Conservation (phyloP, 2,888 invertebrate species). For the Stramonita haemastoma region DNA sequence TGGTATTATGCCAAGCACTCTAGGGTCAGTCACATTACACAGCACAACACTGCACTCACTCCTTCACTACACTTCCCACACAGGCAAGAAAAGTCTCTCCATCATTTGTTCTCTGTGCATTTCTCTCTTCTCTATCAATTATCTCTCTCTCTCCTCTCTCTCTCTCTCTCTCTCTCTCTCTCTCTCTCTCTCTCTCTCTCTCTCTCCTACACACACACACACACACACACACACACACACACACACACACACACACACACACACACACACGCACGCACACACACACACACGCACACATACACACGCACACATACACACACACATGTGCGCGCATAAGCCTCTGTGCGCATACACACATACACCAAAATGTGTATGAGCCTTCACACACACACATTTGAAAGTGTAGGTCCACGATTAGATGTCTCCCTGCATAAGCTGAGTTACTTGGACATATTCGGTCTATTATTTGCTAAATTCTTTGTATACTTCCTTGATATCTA, state of each 20-base stretch:
- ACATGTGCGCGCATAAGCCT: not conserved
- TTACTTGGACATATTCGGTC: not conserved
- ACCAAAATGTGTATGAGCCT: no score
- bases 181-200: no score
- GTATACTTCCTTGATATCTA: no score
- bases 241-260: conserved; percentile 23
- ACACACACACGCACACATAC: conserved; percentile 35
- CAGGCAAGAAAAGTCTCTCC: not conserved
- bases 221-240: not conserved
- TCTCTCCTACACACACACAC: not conserved
- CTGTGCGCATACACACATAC: no score
- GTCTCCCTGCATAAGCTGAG: not conserved
- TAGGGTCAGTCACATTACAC: not conserved
- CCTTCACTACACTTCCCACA: not conserved
- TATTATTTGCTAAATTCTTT: not conserved
- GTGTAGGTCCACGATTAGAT: not conserved
- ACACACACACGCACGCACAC: conserved; percentile 27
- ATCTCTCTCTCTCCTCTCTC: no score
- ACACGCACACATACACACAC: not conserved
- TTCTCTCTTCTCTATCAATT: no score
- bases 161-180: no score
- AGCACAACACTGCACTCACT: not conserved
- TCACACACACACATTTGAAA: not conserved
- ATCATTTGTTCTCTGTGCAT: no score
- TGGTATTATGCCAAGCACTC: not conserved